Base-by-base conservation (phyloP, 2,888 invertebrate species). In the Agrilus mali region DNA sequence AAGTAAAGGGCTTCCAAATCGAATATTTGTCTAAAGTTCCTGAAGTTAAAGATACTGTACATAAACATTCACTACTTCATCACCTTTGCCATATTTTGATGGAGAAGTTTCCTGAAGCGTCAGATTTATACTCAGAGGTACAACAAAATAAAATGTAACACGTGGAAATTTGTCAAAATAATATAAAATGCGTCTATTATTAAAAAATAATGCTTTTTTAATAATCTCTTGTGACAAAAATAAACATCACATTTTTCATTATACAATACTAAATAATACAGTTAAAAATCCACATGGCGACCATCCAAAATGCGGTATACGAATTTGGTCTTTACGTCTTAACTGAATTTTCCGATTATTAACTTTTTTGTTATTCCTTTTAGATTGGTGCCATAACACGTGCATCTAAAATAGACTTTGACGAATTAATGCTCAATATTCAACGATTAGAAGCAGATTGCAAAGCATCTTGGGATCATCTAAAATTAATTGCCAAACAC, bases 11-110 rank as follows among this genome's bases (percentile, higher is more conserved):
- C 20, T 98, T 98, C 70, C 89, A 95, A 64, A 78, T 98, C 53
- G 97, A 98, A 60, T 99, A 97, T 69, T 75, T 99, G 58, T 80
- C 93, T 38, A 96, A 97, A 74, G 90, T 93, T 58, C 94, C 95
- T 60, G 94, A 99, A 73, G 94, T 99, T 36, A 95, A 97, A 70
- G 97, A 97, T 68, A 97, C 97, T 0, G 95, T 98, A 34, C 94
- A 98, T 67, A 99, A 98, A 67, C 96, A 99, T 69, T 94, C 97
- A 6, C 72, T 98, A 47, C 74, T 98, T 47, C 94, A 97, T 68
- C 98, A 99, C 67, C 76, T 98, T 51, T 96, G 96, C 65, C 88
- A 90, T 66, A 92, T 96, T 76, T 93, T 99, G 48, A 86, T 95
- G 73, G 95, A 97, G 61, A 88, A 94, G 65, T 93, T 87, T 67